phyloP scores from a whole-genome alignment of 2,797 vertebrate genomes.

The Schizopygopsis pylzovi region DNA sequence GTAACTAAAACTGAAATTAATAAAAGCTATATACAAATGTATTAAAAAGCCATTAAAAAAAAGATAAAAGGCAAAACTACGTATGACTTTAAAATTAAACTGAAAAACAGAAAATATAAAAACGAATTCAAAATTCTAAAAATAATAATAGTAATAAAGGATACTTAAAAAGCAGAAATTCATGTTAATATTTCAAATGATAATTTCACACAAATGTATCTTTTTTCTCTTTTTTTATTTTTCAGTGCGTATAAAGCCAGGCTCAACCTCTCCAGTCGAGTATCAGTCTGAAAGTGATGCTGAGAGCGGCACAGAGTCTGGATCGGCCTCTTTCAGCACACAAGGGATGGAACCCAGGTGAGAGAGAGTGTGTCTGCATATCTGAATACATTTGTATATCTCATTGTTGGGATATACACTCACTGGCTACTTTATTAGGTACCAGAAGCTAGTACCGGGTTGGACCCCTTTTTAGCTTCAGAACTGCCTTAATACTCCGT shows the following conservation, averaged over 20 bases:
- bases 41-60: background rate
- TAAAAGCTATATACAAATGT: background rate
- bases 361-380: conserved; percentile 21
- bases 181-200: background rate
- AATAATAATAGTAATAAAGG: background rate
- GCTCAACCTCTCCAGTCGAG: conserved; percentile 89
- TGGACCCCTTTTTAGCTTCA: no score
- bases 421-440: no score
- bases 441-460: no score
- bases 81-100: background rate
- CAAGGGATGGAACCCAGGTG: conserved; percentile 73
- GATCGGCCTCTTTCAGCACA: conserved; percentile 80
- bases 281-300: conserved; percentile 91
- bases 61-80: background rate
- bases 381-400: background rate
- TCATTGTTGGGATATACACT: background rate
- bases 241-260: conserved; percentile 88
- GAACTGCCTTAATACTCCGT: no score
- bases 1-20: background rate
- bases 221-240: background rate
- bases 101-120: background rate
- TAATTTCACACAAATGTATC: background rate
- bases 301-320: conserved; percentile 87
- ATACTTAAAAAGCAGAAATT: conserved; percentile 19
- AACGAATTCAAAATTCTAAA: no score